Conservation (phyloP, 2,113 vertebrate genomes). For the Cottus gobio region DNA sequence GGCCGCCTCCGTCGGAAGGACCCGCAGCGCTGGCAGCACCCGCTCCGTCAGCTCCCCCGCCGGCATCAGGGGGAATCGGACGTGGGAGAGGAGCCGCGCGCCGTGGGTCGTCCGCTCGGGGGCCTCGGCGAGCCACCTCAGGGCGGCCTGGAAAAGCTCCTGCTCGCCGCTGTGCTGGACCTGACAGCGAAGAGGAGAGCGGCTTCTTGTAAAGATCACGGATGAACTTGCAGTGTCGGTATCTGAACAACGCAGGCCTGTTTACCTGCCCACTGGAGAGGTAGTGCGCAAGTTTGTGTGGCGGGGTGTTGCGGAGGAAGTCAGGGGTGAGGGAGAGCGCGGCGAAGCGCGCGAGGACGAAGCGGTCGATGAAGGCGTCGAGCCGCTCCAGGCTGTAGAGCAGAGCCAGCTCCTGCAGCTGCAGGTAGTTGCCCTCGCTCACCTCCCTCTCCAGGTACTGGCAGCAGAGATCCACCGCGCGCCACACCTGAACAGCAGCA, state of each 20-base stretch:
- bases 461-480: slow-evolving; percentile 95
- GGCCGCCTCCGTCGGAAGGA: slow-evolving; percentile 87
- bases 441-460: slow-evolving; percentile 94
- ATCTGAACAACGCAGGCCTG: accelerated
- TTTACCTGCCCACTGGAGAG: slow-evolving; percentile 84
- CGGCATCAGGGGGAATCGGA: slow-evolving; percentile 91
- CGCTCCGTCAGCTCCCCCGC: slow-evolving; percentile 86
- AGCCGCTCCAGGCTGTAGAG: slow-evolving; percentile 93
- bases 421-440: slow-evolving; percentile 93
- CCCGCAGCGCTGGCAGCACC: slow-evolving; percentile 86
- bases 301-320: slow-evolving; percentile 88
- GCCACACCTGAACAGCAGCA: slow-evolving; percentile 83
- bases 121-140: slow-evolving; percentile 91
- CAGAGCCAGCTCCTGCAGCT: slow-evolving; percentile 93
- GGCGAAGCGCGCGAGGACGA: slow-evolving; percentile 89
- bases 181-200: slow-evolving; percentile 8
- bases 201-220: not conserved
- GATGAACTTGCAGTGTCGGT: not conserved
- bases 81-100: slow-evolving; percentile 87
- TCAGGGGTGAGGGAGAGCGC: slow-evolving; percentile 87
- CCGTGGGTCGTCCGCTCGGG: slow-evolving; percentile 85
- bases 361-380: slow-evolving; percentile 90
- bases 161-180: slow-evolving; percentile 91
- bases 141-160: slow-evolving; percentile 87
- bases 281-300: slow-evolving; percentile 90